Conservation (phyloP, 1,140 invertebrate species). For the Drosophila leontia region DNA sequence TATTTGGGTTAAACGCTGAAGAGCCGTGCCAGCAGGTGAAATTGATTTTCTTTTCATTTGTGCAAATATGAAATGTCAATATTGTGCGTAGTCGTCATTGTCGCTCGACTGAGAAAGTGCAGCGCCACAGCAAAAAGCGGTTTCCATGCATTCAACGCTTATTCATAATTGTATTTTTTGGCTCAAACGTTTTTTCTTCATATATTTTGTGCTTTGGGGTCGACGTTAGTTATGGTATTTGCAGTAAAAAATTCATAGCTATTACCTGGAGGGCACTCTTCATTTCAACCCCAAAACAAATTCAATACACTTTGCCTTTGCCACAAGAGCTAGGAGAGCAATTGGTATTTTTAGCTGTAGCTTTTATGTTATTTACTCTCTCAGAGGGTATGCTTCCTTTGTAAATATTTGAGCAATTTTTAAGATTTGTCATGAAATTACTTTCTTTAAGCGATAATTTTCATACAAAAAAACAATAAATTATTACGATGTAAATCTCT, state of each 20-base stretch:
- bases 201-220: constrained; percentile 23
- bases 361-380: not conserved
- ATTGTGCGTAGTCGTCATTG: constrained; percentile 70
- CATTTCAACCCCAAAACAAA: constrained; percentile 57
- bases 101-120: constrained; percentile 74
- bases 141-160: constrained; percentile 44
- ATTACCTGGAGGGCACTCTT: constrained; percentile 54
- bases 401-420: not conserved
- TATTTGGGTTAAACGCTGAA: constrained; percentile 80
- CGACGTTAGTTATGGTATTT: constrained; percentile 44
- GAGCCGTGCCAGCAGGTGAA: constrained; percentile 82
- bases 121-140: constrained; percentile 37
- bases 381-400: not conserved
- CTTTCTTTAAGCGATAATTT: not conserved
- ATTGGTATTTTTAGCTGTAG: constrained; percentile 34
- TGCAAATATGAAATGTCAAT: constrained; percentile 85
- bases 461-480: not conserved
- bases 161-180: constrained; percentile 26
- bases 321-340: constrained; percentile 52
- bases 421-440: too few species aligned
- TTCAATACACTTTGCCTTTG: constrained; percentile 76
- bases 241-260: constrained; percentile 70
- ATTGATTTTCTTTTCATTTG: constrained; percentile 85
- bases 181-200: constrained; percentile 10
- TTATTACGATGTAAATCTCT: not conserved